These are phyloP conservation scores for Patella depressa DNA, from an alignment of 2,888 invertebrate species.

Conservation along the genomic window DNA sequence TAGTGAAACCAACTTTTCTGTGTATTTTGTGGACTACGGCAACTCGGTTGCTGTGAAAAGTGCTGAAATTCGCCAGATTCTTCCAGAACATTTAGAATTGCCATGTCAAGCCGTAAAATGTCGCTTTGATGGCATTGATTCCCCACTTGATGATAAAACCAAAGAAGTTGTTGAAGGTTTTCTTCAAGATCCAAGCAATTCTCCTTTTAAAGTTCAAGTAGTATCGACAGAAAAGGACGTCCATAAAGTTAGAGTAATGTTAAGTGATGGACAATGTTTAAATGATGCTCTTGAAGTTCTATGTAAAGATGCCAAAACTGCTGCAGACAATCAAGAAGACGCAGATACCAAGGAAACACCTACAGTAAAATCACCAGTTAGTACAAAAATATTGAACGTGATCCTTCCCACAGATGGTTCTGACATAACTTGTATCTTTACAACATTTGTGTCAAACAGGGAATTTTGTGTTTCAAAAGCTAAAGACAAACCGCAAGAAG, in stretches of 20 bases:
- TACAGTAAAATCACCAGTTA: no score
- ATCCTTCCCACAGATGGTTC: background rate
- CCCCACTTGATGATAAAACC: background rate
- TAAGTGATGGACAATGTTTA: slow-evolving; percentile 17
- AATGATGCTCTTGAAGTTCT: background rate
- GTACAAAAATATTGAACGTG: no score
- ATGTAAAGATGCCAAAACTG: no score
- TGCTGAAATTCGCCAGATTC: slow-evolving; percentile 36
- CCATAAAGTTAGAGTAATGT: slow-evolving; percentile 23
- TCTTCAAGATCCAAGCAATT: background rate
- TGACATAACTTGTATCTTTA: background rate
- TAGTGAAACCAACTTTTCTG: slow-evolving; percentile 36
- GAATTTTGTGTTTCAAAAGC: background rate
- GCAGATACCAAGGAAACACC: no score
- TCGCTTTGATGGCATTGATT: slow-evolving; percentile 30
- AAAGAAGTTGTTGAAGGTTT: background rate
- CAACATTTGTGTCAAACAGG: background rate
- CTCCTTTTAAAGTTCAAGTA: slow-evolving; percentile 25
- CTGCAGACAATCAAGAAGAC: no score
- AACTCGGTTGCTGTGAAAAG: slow-evolving; percentile 46
- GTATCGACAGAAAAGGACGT: slow-evolving; percentile 25
- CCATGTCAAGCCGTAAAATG: slow-evolving; percentile 51
- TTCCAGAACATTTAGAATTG: slow-evolving; percentile 31
- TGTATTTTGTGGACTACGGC: slow-evolving; percentile 67
- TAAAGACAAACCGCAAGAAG: background rate